Conservation (phyloP, 92 coral and sea anemone species). For the Galaxea fascicularis region DNA sequence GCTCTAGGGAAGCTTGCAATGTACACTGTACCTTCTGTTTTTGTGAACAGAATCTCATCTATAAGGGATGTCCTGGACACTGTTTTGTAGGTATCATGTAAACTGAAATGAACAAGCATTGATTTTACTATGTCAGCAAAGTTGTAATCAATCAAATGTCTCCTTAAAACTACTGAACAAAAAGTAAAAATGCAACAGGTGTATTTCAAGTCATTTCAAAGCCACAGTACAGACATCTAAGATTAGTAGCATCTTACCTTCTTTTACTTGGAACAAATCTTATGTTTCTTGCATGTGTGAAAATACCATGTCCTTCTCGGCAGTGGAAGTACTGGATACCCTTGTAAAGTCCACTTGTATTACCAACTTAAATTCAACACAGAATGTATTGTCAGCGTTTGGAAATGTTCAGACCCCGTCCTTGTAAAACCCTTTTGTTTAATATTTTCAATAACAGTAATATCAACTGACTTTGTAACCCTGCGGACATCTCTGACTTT, state of each 20-base stretch:
- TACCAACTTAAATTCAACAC: constrained; percentile 55
- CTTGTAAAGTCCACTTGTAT: constrained; percentile 82
- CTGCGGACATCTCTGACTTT: no score
- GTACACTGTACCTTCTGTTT: constrained; percentile 66
- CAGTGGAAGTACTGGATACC: constrained; percentile 94
- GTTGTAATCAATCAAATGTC: background rate
- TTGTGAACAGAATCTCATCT: constrained; percentile 83
- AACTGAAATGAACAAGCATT: constrained; percentile 48
- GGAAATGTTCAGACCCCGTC: no score
- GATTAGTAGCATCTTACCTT: constrained; percentile 62
- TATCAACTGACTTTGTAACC: no score
- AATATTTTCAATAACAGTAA: no score
- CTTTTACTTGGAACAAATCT: constrained; percentile 82
- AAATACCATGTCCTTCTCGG: constrained; percentile 83
- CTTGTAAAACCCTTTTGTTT: no score
- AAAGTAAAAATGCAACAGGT: background rate
- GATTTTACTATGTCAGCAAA: background rate
- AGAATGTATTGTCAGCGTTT: background rate
- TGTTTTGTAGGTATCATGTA: constrained; percentile 72
- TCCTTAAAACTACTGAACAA: no score
- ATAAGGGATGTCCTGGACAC: constrained; percentile 68
- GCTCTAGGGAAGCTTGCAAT: background rate
- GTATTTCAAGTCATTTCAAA: background rate
- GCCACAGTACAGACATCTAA: background rate
- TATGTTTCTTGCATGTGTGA: constrained; percentile 86